Evolutionary conservation across 2,113 vertebrate genomes (phyloP).

Genomic region (Podilymbus podiceps): DNA sequence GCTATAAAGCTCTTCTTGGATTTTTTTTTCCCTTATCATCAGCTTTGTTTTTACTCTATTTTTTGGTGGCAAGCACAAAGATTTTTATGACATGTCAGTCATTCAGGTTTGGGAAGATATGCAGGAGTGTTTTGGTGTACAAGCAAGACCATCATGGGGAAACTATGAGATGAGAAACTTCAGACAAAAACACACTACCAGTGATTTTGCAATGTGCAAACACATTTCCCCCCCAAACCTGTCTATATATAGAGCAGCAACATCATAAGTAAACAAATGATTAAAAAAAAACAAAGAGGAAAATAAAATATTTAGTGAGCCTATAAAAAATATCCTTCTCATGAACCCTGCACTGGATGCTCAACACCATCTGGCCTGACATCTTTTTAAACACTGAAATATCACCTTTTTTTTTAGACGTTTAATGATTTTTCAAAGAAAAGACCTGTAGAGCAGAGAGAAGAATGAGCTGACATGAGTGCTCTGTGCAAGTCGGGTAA

Average conservation of each 20-base stretch:
- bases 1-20: background rate
- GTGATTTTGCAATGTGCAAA: background rate
- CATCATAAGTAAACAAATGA: background rate
- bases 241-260: background rate
- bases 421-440: background rate
- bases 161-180: background rate
- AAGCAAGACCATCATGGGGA: accelerated
- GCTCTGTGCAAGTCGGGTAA: background rate
- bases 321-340: background rate
- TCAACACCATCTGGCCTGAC: background rate
- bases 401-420: background rate
- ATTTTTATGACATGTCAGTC: background rate
- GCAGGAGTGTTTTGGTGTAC: background rate
- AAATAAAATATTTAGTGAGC: background rate
- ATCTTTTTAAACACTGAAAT: background rate
- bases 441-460: background rate
- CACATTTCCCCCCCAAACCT: background rate
- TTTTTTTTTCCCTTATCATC: background rate
- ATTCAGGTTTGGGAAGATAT: background rate
- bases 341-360: background rate
- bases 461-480: background rate
- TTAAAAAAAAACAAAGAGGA: background rate
- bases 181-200: background rate
- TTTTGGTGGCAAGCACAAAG: background rate
- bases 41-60: background rate